Conservation (phyloP, 2,888 invertebrate genomes). For the Epistrophe grossulariae region DNA sequence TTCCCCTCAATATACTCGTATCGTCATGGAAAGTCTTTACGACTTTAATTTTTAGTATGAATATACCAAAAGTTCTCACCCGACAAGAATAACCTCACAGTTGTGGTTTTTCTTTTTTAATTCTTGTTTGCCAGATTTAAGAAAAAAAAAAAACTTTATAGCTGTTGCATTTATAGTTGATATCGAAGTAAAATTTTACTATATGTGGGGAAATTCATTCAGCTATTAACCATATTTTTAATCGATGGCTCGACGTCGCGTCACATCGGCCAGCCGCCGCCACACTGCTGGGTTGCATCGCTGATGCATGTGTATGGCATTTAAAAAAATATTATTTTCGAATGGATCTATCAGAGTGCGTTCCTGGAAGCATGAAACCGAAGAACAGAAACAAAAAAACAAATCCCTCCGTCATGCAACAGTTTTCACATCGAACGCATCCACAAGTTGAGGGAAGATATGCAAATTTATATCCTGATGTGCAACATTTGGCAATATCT, state of each 20-base stretch:
- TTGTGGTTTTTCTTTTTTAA: not conserved
- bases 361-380: constrained; percentile 36
- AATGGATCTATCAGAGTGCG: constrained; percentile 57
- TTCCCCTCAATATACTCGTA: not conserved
- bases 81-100: constrained; percentile 24
- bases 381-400: constrained; percentile 14
- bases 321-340: constrained; percentile 48
- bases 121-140: constrained; percentile 45
- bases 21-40: constrained; percentile 34
- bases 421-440: constrained; percentile 31
- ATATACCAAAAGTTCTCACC: not conserved
- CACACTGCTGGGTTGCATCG: not conserved
- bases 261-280: not conserved
- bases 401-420: constrained; percentile 44
- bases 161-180: not conserved
- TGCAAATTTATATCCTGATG: constrained; percentile 39
- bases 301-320: constrained; percentile 30
- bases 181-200: constrained; percentile 44
- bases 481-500: constrained; percentile 34
- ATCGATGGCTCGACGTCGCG: constrained; percentile 45
- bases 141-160: constrained; percentile 40
- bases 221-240: constrained; percentile 72
- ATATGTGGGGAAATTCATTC: constrained; percentile 29
- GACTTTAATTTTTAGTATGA: constrained; percentile 41
- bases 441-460: constrained; percentile 25